Percentiles rank a stretch among this genome's conserved stretches.
These are phyloP conservation scores for Elaphurus davidianus DNA, from an alignment of 2,113 vertebrate genomes.

Conservation along the genomic window DNA sequence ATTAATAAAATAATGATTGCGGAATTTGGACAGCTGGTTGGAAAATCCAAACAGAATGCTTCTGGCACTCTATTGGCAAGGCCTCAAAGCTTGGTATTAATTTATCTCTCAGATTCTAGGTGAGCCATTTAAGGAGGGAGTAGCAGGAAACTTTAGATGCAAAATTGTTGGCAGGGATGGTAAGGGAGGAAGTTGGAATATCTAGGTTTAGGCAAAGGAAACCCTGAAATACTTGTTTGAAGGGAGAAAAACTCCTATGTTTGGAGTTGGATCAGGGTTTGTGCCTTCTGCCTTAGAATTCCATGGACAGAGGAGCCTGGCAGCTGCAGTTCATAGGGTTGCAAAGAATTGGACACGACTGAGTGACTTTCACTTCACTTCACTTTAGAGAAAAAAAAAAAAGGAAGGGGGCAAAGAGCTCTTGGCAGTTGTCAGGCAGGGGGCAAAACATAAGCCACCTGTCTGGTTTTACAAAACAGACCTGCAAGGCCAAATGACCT, in stretches of 20 bases:
- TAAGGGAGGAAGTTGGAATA: neutral
- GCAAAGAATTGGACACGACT: neutral
- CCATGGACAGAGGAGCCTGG: neutral
- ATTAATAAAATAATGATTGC: constrained; percentile 34
- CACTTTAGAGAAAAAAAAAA: neutral
- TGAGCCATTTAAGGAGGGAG: neutral
- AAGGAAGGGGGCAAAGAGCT: neutral
- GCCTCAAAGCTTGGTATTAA: neutral
- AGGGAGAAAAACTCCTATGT: neutral
- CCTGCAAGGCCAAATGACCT: neutral
- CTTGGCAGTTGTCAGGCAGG: neutral
- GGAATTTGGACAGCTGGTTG: constrained; percentile 17
- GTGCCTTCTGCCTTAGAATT: neutral
- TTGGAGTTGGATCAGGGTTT: neutral
- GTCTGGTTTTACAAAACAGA: neutral
- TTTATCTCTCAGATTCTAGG: neutral
- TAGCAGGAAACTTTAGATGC: neutral
- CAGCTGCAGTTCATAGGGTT: neutral
- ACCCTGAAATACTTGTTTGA: neutral
- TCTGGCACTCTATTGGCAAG: neutral
- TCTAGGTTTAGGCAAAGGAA: neutral
- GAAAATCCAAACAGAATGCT: neutral
- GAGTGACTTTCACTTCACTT: neutral
- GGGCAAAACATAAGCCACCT: neutral
- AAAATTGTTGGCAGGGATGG: neutral